phyloP scores from a whole-genome alignment of 2,113 vertebrate genomes.

The Cryptomyrus ogoouensis region DNA sequence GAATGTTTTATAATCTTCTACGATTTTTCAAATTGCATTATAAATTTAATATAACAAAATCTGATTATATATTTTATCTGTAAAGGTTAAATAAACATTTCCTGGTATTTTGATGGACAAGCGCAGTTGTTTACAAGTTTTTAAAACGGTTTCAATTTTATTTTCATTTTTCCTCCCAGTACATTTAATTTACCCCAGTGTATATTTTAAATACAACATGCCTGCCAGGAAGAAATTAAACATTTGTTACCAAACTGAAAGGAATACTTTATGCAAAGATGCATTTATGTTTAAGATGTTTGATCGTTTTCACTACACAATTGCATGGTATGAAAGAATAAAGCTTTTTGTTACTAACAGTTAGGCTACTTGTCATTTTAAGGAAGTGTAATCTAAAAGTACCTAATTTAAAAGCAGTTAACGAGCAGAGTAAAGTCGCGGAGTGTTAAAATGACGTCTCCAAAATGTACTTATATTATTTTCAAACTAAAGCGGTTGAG shows the following conservation, averaged over 20 bases:
- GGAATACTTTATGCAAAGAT: not conserved
- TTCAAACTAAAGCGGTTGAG: not conserved
- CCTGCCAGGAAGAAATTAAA: not conserved
- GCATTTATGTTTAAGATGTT: not conserved
- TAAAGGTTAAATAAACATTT: not conserved
- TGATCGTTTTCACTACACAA: not conserved
- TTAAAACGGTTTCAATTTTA: not conserved
- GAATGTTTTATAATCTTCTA: not conserved
- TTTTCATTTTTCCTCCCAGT: not conserved
- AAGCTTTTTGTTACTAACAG: not conserved
- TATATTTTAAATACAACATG: not conserved
- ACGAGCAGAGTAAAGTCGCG: not conserved
- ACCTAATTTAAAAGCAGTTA: not conserved
- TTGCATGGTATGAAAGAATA: not conserved
- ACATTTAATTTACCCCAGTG: not conserved
- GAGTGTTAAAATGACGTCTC: not conserved
- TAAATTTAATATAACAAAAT: not conserved
- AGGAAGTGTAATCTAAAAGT: not conserved
- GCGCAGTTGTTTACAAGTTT: not conserved
- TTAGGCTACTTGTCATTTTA: not conserved
- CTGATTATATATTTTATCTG: not conserved
- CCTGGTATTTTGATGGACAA: not conserved
- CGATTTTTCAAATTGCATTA: not conserved
- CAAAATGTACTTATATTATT: not conserved
- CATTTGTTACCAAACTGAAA: not conserved